Evolutionary conservation across 2,888 invertebrate species (phyloP), one percentile per base, ranked within the genome.

Genomic region (Tillus elongatus): DNA sequence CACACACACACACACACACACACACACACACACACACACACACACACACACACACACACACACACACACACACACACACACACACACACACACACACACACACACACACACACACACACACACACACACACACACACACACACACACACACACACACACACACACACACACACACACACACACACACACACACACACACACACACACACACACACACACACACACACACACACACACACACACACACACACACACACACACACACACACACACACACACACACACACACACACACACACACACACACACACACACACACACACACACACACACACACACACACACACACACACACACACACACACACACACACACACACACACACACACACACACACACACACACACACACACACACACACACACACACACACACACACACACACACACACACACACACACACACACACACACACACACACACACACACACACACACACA

Each of bases 21-120:
- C 19, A 19, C 19, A 8, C 19, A 19, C 19, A 19, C 8, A 8
- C 19, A 19, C 19, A 19, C 19, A 8, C 19, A 19, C 19, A 19
- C 19, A 8, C 19, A 19, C 19, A 19, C 19, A 8, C 19, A 19
- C 19, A 19, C 19, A 19, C 19, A 19, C 19, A 19, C 19, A 19
- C 19, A 19, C 19, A 8, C 8, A 19, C 19, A 19, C 19, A 19
- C 19, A 19, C 19, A 19, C 19, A 19, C 19, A 19, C 19, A 19
- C 19, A 19, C 19, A 19, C 19, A 19, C 19, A 19, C 19, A 19
- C 19, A 19, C 19, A 19, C 19, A 19, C 19, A 19, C 19, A 19
- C 19, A 19, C 19, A 19, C 19, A 19, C 19, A 8, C 19, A 19
- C 19, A 19, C 19, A 8, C 19, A 19, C 19, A 19, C 19, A 8